Conservation (phyloP, 2,888 invertebrate genomes). For the Trissoscelio sp. region DNA sequence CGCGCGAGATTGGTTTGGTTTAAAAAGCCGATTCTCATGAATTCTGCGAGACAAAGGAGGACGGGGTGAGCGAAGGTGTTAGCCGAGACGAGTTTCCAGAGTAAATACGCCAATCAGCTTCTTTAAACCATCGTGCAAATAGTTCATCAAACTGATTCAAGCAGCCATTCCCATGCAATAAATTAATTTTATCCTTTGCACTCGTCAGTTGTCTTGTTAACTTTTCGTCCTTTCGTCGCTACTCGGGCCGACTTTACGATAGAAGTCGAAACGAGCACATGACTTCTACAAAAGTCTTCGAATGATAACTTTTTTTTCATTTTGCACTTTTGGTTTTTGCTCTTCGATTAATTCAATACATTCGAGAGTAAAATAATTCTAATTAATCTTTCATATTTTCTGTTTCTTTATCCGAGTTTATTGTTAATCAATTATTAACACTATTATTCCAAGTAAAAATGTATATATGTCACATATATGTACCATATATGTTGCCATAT, state of each 20-base stretch:
- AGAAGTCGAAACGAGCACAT: constrained; percentile 17
- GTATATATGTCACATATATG: no score
- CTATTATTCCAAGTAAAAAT: no score
- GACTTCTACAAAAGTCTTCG: constrained; percentile 5
- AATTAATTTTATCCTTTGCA: constrained; percentile 75
- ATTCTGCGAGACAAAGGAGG: constrained; percentile 53
- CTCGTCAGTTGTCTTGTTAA: constrained; percentile 53
- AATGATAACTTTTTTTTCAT: not conserved
- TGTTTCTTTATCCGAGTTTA: no score
- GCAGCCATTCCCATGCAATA: constrained; percentile 78
- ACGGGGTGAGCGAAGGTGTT: constrained; percentile 27
- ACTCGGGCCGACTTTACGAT: not conserved
- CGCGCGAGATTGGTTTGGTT: constrained; percentile 56
- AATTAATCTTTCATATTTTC: no score
- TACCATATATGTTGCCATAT: no score
- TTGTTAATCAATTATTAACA: no score
- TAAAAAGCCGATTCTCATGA: constrained; percentile 59
- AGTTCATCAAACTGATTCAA: constrained; percentile 81
- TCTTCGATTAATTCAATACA: not conserved
- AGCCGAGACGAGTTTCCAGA: constrained; percentile 71
- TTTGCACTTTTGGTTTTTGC: not conserved
- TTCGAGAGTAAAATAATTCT: no score
- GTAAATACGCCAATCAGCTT: constrained; percentile 82
- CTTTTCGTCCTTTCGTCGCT: constrained; percentile 27
- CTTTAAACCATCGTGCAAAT: constrained; percentile 79